Conservation (phyloP, 1,140 invertebrate genomes). For the Ips nitidus region DNA sequence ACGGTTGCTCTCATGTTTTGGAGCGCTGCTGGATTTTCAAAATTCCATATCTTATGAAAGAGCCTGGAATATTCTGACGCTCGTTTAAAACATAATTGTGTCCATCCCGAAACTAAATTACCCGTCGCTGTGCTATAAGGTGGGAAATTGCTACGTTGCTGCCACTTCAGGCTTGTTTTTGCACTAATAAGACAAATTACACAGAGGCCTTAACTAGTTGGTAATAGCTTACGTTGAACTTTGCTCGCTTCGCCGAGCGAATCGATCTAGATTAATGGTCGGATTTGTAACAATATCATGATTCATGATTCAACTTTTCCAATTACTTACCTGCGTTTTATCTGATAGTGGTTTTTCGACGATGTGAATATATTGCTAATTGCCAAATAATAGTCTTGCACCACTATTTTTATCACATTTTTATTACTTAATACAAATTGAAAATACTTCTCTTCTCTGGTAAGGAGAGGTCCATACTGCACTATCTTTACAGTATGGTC, state of each 20-base stretch:
- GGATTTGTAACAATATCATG: conserved; percentile 23
- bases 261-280: conserved; percentile 25
- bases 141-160: conserved; percentile 5
- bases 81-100: background rate
- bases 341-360: conserved; percentile 1
- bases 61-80: background rate
- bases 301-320: conserved; percentile 24
- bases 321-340: conserved; percentile 17
- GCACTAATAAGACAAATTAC: conserved; percentile 29
- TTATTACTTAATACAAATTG: too few relatives aligned
- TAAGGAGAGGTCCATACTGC: too few relatives aligned
- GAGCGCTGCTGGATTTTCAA: background rate
- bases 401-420: too few relatives aligned
- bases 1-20: conserved; percentile 1
- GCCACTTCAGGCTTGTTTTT: conserved; percentile 9
- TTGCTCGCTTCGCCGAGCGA: conserved; percentile 9
- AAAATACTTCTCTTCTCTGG: too few relatives aligned
- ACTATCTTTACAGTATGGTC: too few relatives aligned
- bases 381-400: background rate
- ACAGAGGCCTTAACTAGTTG: conserved; percentile 22
- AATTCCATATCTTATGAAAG: conserved; percentile 10
- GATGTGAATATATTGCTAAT: conserved; percentile 7
- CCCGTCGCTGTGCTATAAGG: conserved; percentile 9
- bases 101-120: conserved; percentile 7
- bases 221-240: conserved; percentile 26